A percentile compares a stretch with the other conserved stretches of the same genome.
Conservation (phyloP, 2,888 invertebrate genomes). For the Pterobdella sp. region DNA sequence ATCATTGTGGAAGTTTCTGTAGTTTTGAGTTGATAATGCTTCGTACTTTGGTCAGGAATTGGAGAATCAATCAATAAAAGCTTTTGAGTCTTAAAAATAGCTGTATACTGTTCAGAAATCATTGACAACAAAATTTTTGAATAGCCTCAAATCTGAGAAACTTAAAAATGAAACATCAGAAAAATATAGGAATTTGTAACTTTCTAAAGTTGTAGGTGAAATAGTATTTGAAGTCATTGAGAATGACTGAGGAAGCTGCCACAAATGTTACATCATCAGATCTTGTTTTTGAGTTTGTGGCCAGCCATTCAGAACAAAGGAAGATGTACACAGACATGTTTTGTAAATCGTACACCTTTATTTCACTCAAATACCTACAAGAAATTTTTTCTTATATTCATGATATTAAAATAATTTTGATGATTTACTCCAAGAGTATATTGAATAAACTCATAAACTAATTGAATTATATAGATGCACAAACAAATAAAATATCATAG, state of each 20-base stretch:
- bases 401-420: too few species aligned
- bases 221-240: constrained; percentile 23
- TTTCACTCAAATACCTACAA: constrained; percentile 16
- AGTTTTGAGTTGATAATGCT: neutral
- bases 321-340: constrained; percentile 10
- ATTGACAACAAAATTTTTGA: too few species aligned
- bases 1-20: constrained; percentile 15
- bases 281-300: neutral
- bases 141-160: too few species aligned
- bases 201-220: constrained; percentile 23
- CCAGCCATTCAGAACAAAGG: constrained; percentile 23
- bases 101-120: neutral
- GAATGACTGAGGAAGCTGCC: constrained; percentile 14
- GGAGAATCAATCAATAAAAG: neutral
- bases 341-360: constrained; percentile 20
- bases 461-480: too few species aligned
- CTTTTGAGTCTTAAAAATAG: neutral
- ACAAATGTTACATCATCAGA: constrained; percentile 17
- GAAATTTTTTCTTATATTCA: too few species aligned
- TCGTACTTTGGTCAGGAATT: neutral
- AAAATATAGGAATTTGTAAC: constrained; percentile 1
- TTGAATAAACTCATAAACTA: too few species aligned
- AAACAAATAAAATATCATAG: too few species aligned
- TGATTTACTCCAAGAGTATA: too few species aligned
- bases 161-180: too few species aligned